Evolutionary conservation across 2,113 vertebrate species (phyloP), one percentile per base, ranked within the genome.

Genomic region (Zootoca vivipara): DNA sequence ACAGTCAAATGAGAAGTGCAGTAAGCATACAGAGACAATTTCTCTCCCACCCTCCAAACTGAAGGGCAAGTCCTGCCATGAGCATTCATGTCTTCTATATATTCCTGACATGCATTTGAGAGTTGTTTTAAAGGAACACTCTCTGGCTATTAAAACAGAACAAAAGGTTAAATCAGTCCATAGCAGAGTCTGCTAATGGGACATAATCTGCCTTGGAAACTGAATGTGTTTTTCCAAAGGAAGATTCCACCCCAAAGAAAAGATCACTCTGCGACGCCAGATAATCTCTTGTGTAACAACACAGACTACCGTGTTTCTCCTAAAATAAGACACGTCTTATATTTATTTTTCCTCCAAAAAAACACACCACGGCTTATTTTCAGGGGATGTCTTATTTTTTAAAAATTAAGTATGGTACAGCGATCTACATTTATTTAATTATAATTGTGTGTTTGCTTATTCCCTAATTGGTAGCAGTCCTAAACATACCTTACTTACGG

Each of bases 211-310:
- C 26, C 30, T 86, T 87, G 67, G 7, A 80, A 77, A 82, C 28
- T 16, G 78, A 78, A 91, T 28, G 0, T 87, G 7, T 26, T 89
- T 91, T 75, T 81, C 35, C 3, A 74, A 30, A 89, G 73, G 7
- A 84, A 82, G 15, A 56, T 24, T 0, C 20, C 3, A 12, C 0
- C 78, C 22, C 38, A 67, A 89, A 40, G 78, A 90, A 83, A 91
- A 24, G 16, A 1, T 0, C 1, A 9, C 1, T 69, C 22, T 70
- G 38, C 73, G 79, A 79, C 73, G 73, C n/a, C 24, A 82, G 28
- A 69, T 62, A 35, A 92, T 86, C 82, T 72, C 0, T 26, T 92
- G 92, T 42, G 62, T 83, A 88, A 85, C 67, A 83, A 92, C 86
- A 52, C 64, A 91, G 78, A 89, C 64, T 70, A n/a, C n/a, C n/a